Base-by-base conservation (phyloP, 2,797 vertebrate genomes). In the Argya squamiceps region DNA sequence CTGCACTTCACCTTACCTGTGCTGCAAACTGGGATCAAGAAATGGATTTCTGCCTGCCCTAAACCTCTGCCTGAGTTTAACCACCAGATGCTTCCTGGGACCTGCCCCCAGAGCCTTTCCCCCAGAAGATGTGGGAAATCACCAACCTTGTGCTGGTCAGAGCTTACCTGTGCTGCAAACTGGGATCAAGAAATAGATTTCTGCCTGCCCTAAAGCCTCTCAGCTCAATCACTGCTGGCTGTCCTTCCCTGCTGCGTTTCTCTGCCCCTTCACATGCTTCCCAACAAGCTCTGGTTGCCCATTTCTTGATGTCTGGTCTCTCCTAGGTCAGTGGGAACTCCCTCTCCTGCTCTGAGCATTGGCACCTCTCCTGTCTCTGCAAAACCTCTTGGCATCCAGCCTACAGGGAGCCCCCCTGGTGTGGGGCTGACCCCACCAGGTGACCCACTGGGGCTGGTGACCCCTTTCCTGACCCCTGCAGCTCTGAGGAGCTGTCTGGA, bases 121-220 rank as follows among this genome's bases (percentile, higher is more conserved):
- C n/a, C n/a, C n/a, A n/a, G n/a, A n/a, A n/a, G n/a, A n/a, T n/a
- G n/a, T n/a, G n/a, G n/a, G n/a, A n/a, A n/a, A n/a, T n/a, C n/a
- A n/a, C n/a, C n/a, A n/a, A n/a, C n/a, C n/a, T n/a, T n/a, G n/a
- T n/a, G n/a, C n/a, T n/a, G n/a, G n/a, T n/a, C n/a, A n/a, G n/a
- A n/a, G n/a, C 27, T 87, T 13, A 34, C 36, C 21, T 86, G 36
- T 63, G 50, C 63, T 37, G 15, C 27, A 71, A 79, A 63, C 9
- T 0, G 0, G 52, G 29, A 49, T 44, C 32, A 37, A 67, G 15
- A 8, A 6, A 60, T 11, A n/a, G 55, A 37, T 17, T 71, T 65
- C 2, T 47, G 15, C 18, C 32, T 43, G 27, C 21, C 32, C 41
- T 69, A 39, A 73, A 43, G 39, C 41, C n/a, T 55, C n/a, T 19